A percentile compares a stretch with the other conserved stretches of the same genome.
phyloP scores from a whole-genome alignment of 92 coral and sea anemone species.

The Montipora capitata region DNA sequence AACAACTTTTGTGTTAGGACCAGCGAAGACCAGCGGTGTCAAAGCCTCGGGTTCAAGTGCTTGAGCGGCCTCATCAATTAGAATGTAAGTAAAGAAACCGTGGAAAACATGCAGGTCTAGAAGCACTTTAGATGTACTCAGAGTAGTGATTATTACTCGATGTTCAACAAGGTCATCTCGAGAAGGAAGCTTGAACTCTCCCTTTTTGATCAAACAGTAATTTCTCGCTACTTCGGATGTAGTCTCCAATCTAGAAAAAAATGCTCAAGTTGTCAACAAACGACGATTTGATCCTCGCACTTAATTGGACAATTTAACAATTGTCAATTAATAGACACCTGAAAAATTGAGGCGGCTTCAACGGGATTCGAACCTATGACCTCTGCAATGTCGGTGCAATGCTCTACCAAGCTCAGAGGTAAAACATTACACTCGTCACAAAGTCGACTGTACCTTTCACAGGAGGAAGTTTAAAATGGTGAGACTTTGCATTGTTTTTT shows the following conservation, averaged over 20 bases:
- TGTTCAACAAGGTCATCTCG: conserved; percentile 67
- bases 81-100: conserved; percentile 91
- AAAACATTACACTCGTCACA: too few relatives aligned
- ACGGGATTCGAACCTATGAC: too few relatives aligned
- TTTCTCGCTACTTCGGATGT: conserved; percentile 36
- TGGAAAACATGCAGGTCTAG: conserved; percentile 72
- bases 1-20: conserved; percentile 86
- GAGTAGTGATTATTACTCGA: conserved; percentile 90
- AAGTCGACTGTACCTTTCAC: too few relatives aligned
- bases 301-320: too few relatives aligned
- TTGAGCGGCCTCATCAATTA: conserved; percentile 98
- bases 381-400: too few relatives aligned
- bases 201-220: conserved; percentile 75
- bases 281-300: too few relatives aligned
- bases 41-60: conserved; percentile 94
- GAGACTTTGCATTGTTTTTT: too few relatives aligned
- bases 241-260: conserved; percentile 21
- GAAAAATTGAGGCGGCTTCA: too few relatives aligned
- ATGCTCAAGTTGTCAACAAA: too few relatives aligned
- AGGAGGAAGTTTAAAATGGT: too few relatives aligned
- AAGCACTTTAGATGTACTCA: conserved; percentile 84
- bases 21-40: conserved; percentile 87
- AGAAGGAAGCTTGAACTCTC: conserved; percentile 73
- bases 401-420: too few relatives aligned
- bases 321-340: too few relatives aligned